phyloP scores from a whole-genome alignment of 2,888 invertebrate genomes.

The Hypomecis punctinalis region DNA sequence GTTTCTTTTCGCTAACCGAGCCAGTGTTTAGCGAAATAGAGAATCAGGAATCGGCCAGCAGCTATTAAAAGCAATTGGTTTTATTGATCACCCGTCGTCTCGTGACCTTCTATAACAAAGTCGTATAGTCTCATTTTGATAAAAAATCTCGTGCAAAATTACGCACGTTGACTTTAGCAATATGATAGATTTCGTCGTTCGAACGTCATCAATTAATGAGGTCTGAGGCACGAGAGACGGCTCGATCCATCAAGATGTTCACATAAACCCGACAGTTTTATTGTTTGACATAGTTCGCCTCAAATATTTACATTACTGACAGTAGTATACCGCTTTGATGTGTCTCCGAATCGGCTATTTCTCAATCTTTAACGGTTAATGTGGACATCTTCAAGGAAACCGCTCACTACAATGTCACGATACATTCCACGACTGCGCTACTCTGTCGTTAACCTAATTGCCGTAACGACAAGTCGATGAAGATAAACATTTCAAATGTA shows the following conservation, averaged over 20 bases:
- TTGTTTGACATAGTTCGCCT: constrained; percentile 65
- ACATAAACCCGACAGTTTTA: constrained; percentile 69
- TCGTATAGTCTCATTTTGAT: constrained; percentile 17
- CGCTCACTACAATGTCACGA: constrained; percentile 28
- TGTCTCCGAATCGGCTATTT: constrained; percentile 20
- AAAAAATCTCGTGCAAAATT: constrained; percentile 21
- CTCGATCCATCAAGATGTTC: constrained; percentile 70
- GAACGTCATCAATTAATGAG: constrained; percentile 44
- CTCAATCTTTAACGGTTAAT: constrained; percentile 46
- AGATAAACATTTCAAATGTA: constrained; percentile 27
- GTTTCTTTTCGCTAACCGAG: constrained; percentile 9
- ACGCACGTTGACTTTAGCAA: constrained; percentile 16
- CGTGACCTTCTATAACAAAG: constrained; percentile 41
- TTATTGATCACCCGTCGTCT: constrained; percentile 50
- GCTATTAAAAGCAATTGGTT: constrained; percentile 39
- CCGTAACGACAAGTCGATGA: constrained; percentile 34
- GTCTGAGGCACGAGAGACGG: constrained; percentile 53
- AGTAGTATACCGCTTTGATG: constrained; percentile 39
- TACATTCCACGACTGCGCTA: constrained; percentile 26
- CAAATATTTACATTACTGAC: constrained; percentile 57
- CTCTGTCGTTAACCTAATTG: constrained; percentile 34
- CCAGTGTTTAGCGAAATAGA: constrained; percentile 10
- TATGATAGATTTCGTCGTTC: constrained; percentile 35
- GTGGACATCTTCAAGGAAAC: constrained; percentile 52
- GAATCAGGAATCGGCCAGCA: constrained; percentile 45